These are phyloP conservation scores for Homarus gammarus DNA, from an alignment of 2,888 invertebrate species.

Conservation along the genomic window DNA sequence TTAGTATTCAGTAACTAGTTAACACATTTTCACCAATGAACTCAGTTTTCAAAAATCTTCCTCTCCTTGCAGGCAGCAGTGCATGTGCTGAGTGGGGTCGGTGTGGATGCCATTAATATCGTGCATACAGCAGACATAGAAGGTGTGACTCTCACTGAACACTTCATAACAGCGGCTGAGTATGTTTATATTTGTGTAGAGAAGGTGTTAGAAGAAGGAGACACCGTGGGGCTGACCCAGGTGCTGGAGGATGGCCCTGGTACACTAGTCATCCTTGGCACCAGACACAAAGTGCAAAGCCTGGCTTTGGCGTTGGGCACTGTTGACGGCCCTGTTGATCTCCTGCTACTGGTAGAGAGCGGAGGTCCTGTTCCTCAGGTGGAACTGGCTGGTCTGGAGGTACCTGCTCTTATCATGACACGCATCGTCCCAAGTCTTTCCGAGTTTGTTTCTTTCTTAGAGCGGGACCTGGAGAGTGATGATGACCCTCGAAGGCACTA, in stretches of 20 bases:
- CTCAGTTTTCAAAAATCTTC: too few relatives aligned
- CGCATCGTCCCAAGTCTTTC: slow-evolving; percentile 31
- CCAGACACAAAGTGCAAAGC: slow-evolving; percentile 30
- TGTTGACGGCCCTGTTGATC: slow-evolving; percentile 10
- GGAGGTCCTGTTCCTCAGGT: slow-evolving; percentile 53
- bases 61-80: slow-evolving; percentile 48
- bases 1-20: too few relatives aligned
- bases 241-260: slow-evolving; percentile 32
- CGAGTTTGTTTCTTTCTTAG: slow-evolving; percentile 31
- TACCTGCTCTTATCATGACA: slow-evolving; percentile 43
- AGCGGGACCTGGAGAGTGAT: slow-evolving; percentile 38
- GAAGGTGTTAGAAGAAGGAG: slow-evolving; percentile 15
- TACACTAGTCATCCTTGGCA: slow-evolving; percentile 53
- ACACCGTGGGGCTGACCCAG: neutral
- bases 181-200: slow-evolving; percentile 53
- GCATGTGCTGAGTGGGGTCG: slow-evolving; percentile 38
- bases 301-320: slow-evolving; percentile 30
- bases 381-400: slow-evolving; percentile 29
- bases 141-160: slow-evolving; percentile 30
- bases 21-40: too few relatives aligned
- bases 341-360: slow-evolving; percentile 45
- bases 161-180: slow-evolving; percentile 55
- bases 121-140: slow-evolving; percentile 63
- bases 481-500: slow-evolving; percentile 46
- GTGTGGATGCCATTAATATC: slow-evolving; percentile 45